phyloP scores from a whole-genome alignment of 2,888 invertebrate species.

The Strigamia crassipes region DNA sequence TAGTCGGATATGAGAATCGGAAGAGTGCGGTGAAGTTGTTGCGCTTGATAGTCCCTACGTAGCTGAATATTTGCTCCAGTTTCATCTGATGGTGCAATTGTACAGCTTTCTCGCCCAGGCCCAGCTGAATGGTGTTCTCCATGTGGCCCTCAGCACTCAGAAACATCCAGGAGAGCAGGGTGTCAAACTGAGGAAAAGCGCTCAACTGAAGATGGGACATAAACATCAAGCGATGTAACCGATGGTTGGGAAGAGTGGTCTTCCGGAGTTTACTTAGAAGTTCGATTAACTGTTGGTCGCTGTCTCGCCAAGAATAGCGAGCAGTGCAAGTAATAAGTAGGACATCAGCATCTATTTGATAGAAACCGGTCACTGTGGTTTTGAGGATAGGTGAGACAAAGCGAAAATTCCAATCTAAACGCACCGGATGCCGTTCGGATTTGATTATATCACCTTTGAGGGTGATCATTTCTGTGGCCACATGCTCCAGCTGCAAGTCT shows the following conservation, averaged over 20 bases:
- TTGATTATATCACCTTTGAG: background rate
- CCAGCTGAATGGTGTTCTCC: conserved; percentile 47
- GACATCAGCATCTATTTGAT: background rate
- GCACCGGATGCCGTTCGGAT: conserved; percentile 5
- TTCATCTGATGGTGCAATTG: background rate
- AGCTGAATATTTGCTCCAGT: conserved; percentile 34
- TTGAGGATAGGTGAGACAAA: background rate
- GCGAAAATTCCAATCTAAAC: conserved; percentile 27
- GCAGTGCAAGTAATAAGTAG: background rate
- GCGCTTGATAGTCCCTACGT: background rate
- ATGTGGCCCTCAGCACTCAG: conserved; percentile 48
- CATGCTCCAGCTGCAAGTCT: conserved; percentile 5
- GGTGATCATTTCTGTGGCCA: background rate
- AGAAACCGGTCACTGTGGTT: background rate
- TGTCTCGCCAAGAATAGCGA: background rate
- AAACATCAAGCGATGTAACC: conserved; percentile 43
- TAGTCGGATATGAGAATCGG: background rate
- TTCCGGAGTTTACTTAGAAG: conserved; percentile 47
- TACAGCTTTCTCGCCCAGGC: background rate
- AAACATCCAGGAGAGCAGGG: conserved; percentile 45
- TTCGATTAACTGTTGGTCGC: conserved; percentile 41
- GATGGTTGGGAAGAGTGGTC: conserved; percentile 22
- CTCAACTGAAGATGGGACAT: conserved; percentile 47
- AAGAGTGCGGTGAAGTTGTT: conserved; percentile 9
- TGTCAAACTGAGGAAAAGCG: conserved; percentile 46